Evolutionary conservation across 2,888 invertebrate species (phyloP), one percentile per base, ranked within the genome.

Genomic region (Cheilosia grossa): DNA sequence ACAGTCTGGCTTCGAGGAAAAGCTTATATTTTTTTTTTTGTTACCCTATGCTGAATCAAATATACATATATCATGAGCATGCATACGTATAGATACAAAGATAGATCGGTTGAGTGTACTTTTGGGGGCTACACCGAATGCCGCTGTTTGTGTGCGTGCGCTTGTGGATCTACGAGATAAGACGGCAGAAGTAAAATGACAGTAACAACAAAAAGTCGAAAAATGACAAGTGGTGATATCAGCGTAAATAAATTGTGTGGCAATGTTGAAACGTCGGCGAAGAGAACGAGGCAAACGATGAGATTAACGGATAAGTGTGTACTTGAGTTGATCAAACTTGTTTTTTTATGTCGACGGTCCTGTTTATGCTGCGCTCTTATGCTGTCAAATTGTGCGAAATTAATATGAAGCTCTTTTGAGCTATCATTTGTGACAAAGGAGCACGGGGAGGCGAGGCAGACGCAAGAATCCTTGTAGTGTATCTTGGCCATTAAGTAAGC

Each of bases 301-400:
- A 53, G 59, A 80, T 73, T 61, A 67, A 61, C 67, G 47, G 21
- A 66, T n/a, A 74, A 67, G 80, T 67, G 59, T 54, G 49, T 42
- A 66, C 81, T 61, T 56, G 72, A 72, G 72, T 64, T 79, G 78
- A 79, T 79, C 72, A 72, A 64, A 72, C 63, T 64, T 64, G 51
- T 72, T 66, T 37, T 37, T 37, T n/a, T 24, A 30, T 53, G 44
- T 53, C 30, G 44, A 56, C 49, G 19, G n/a, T 54, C 21, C 21
- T 56, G 56, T 70, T 70, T 70, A 70, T 49, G 70, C n/a, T n/a
- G n/a, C n/a, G n/a, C 78, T 70, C 54, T 78, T 69, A 44, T 40
- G 44, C 19, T 37, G 27, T 24, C 30, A 67, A 77, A 67, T 77
- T 77, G 56, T 53, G 53, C 67, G 19, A 53, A 61, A 69, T 77